Conservation (phyloP, 2,888 invertebrate species). For the Lithophane semibrunnea region DNA sequence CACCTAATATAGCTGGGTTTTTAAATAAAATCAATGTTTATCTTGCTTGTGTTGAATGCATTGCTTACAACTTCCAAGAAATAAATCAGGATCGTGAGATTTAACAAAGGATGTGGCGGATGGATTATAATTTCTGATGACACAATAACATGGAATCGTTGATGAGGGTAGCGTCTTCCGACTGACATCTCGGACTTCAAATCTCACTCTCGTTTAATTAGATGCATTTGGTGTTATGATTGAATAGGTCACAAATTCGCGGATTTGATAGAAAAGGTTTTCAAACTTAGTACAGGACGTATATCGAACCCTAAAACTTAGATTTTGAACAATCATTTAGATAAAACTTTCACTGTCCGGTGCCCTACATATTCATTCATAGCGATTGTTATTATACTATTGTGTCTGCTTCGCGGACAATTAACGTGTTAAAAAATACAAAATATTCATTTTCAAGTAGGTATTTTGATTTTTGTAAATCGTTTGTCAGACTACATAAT, state of each 20-base stretch:
- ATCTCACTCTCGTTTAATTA: neutral
- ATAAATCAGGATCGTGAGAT: neutral
- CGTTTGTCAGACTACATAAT: too few species aligned
- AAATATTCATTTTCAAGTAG: neutral
- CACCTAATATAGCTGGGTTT: too few species aligned
- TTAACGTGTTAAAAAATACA: neutral
- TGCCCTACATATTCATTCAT: constrained; percentile 17
- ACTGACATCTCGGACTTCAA: neutral
- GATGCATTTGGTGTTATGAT: neutral
- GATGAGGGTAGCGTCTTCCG: neutral
- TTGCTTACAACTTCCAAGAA: neutral
- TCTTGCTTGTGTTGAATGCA: neutral
- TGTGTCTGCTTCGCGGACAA: constrained; percentile 4
- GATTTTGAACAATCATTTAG: neutral
- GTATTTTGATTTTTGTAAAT: neutral
- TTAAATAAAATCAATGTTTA: neutral
- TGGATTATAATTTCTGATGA: neutral
- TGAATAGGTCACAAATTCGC: neutral
- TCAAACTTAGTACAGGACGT: neutral
- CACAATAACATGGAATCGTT: neutral
- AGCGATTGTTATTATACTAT: neutral
- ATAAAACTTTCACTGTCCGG: constrained; percentile 31
- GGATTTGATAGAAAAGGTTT: neutral
- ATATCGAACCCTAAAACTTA: neutral
- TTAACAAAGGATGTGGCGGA: neutral